phyloP scores from a whole-genome alignment of 2,888 invertebrate genomes.

The Auanema sp. region DNA sequence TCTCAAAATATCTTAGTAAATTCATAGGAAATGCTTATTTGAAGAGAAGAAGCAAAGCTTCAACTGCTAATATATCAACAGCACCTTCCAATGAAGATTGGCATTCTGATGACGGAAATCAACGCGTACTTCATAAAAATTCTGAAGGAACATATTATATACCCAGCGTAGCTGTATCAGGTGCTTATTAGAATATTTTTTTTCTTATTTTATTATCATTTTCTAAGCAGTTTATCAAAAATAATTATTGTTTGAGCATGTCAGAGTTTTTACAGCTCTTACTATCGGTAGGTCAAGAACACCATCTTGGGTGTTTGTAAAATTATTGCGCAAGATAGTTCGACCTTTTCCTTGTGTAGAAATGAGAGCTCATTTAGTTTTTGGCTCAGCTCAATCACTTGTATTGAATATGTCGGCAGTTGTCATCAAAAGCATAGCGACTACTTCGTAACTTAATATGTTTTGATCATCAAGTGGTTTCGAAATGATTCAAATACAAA shows the following conservation, averaged over 20 bases:
- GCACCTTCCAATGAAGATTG: not conserved
- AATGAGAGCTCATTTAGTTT: too few relatives aligned
- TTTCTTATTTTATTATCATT: slow-evolving; percentile 7
- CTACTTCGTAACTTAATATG: too few relatives aligned
- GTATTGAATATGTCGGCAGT: too few relatives aligned
- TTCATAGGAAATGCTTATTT: not conserved
- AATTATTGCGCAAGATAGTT: too few relatives aligned
- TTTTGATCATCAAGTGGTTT: too few relatives aligned
- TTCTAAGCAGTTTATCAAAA: not conserved
- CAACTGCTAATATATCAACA: too few relatives aligned
- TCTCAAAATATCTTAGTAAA: not conserved
- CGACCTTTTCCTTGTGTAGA: too few relatives aligned
- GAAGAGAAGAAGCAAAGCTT: not conserved
- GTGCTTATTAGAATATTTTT: slow-evolving; percentile 24
- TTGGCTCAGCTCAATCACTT: too few relatives aligned
- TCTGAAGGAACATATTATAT: slow-evolving; percentile 48
- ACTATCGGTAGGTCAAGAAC: not conserved
- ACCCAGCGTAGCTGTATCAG: slow-evolving; percentile 33
- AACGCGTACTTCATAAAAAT: slow-evolving; percentile 43
- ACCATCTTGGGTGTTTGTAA: slow-evolving; percentile 10
- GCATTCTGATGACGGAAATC: slow-evolving; percentile 17
- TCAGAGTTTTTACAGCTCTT: not conserved
- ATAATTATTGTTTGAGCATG: not conserved
- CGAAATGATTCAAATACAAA: too few relatives aligned
- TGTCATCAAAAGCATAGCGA: too few relatives aligned